A percentile compares a stretch with the other conserved stretches of the same genome.
phyloP scores from a whole-genome alignment of 2,888 invertebrate species.

The Chrysolina americana region DNA sequence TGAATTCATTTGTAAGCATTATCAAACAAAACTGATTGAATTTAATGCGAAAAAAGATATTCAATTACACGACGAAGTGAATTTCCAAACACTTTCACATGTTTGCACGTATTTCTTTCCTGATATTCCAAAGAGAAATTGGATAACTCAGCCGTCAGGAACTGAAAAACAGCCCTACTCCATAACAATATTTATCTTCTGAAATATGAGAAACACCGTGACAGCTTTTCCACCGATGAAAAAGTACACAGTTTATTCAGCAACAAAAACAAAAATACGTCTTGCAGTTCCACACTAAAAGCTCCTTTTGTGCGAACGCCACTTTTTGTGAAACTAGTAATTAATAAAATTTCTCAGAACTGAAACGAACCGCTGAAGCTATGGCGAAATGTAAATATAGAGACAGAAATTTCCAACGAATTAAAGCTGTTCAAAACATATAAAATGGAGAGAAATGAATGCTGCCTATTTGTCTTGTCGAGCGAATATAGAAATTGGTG shows the following conservation, averaged over 20 bases:
- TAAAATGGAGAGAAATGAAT: slow-evolving; percentile 57
- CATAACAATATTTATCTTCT: slow-evolving; percentile 3
- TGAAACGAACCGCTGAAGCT: slow-evolving; percentile 8
- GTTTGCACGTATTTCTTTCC: not conserved
- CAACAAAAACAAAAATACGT: not conserved
- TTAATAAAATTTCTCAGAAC: slow-evolving; percentile 22
- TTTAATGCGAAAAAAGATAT: no score
- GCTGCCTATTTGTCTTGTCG: slow-evolving; percentile 58
- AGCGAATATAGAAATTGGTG: slow-evolving; percentile 25
- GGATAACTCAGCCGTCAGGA: not conserved
- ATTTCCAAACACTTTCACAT: not conserved
- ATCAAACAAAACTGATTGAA: no score
- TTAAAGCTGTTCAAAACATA: slow-evolving; percentile 59
- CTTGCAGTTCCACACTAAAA: not conserved
- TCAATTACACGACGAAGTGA: no score
- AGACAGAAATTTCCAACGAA: slow-evolving; percentile 54
- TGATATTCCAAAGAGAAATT: slow-evolving; percentile 1
- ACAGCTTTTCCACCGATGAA: slow-evolving; percentile 12
- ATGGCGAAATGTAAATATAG: slow-evolving; percentile 33
- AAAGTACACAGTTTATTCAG: not conserved
- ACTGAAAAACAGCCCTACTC: not conserved
- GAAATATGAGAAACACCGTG: not conserved
- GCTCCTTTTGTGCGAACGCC: not conserved
- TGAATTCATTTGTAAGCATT: no score
- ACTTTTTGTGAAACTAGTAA: not conserved